phyloP scores from a whole-genome alignment of 2,113 vertebrate species.

The Sporophila hypoxantha region DNA sequence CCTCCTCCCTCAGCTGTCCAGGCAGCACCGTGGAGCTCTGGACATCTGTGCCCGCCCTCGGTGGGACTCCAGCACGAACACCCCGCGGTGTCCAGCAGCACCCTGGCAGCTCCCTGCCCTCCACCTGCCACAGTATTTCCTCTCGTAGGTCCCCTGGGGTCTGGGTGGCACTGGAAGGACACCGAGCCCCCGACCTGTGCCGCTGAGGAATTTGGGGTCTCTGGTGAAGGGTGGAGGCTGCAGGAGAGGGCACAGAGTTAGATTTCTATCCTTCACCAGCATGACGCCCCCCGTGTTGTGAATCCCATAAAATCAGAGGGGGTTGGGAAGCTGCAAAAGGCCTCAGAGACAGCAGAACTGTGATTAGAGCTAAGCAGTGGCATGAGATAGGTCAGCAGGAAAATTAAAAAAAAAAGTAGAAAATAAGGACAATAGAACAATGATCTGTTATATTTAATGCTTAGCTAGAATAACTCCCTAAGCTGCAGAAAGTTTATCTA shows the following conservation, averaged over 20 bases:
- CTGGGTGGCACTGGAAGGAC: not conserved
- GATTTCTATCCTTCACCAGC: fast-evolving
- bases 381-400: too few relatives aligned
- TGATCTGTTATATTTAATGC: too few relatives aligned
- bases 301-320: too few relatives aligned
- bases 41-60: not conserved
- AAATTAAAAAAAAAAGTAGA: too few relatives aligned
- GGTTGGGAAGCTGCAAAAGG: too few relatives aligned
- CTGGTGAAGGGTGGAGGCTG: not conserved
- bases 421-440: too few relatives aligned
- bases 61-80: slow-evolving; percentile 3
- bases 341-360: too few relatives aligned
- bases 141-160: not conserved
- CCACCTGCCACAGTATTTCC: slow-evolving; percentile 50
- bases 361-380: too few relatives aligned
- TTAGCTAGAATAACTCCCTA: too few relatives aligned
- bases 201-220: not conserved
- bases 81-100: not conserved
- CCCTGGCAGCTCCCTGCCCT: not conserved
- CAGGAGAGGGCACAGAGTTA: not conserved
- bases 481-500: too few relatives aligned
- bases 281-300: not conserved
- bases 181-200: not conserved
- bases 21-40: not conserved
- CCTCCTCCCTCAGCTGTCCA: slow-evolving; percentile 9